These are phyloP conservation scores for Decapterus maruadsi DNA, from an alignment of 2,797 vertebrate genomes.

Conservation along the genomic window DNA sequence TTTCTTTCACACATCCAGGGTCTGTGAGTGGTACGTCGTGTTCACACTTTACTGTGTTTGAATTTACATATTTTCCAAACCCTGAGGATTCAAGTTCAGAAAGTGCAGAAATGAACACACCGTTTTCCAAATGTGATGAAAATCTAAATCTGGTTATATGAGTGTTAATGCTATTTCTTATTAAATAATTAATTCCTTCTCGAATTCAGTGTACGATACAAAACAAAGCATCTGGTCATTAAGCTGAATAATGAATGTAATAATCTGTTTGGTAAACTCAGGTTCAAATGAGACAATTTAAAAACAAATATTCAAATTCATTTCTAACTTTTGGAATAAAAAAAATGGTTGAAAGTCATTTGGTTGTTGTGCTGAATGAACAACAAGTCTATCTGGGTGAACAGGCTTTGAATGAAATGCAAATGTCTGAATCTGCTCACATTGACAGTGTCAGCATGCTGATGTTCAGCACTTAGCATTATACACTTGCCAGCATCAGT, in stretches of 20 bases:
- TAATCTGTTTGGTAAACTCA: not conserved
- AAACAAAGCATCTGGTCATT: not conserved
- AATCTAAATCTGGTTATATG: not conserved
- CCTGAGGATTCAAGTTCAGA: not conserved
- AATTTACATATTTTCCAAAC: not conserved
- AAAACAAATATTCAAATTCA: not conserved
- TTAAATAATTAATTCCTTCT: not conserved
- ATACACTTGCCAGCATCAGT: not conserved
- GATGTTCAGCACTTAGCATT: not conserved
- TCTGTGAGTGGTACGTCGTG: not conserved
- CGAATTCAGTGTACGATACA: not conserved
- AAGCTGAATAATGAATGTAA: not conserved
- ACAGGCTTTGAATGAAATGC: not conserved
- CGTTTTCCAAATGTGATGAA: not conserved
- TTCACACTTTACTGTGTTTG: not conserved
- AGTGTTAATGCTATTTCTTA: not conserved
- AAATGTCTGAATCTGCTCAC: not conserved
- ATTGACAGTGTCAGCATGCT: not conserved
- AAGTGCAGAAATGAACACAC: not conserved
- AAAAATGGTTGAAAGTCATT: not conserved
- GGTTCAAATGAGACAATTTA: not conserved
- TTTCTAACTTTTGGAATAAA: not conserved
- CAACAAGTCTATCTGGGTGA: not conserved
- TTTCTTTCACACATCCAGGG: constrained; percentile 23
- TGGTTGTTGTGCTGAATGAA: not conserved